A percentile compares a stretch with the other conserved stretches of the same genome.
phyloP scores from a whole-genome alignment of 2,797 vertebrate genomes.

The Hydrophis major region DNA sequence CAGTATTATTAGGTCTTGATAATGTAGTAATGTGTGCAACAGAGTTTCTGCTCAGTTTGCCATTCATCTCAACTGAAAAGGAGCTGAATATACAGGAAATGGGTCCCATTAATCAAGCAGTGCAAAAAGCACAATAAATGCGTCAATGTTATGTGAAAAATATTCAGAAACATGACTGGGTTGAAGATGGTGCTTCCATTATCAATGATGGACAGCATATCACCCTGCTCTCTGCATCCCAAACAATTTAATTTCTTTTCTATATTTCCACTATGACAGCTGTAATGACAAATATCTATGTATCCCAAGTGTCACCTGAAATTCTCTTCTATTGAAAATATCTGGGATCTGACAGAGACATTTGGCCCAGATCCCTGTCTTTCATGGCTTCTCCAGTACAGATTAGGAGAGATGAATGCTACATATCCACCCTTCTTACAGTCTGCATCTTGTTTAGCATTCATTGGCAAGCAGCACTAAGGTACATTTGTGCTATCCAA shows the following conservation, averaged over 20 bases:
- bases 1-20: not conserved
- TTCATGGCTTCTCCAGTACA: not conserved
- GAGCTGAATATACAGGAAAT: not conserved
- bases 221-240: not conserved
- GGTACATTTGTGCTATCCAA: not conserved
- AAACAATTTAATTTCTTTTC: constrained; percentile 20
- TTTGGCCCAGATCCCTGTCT: not conserved
- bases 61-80: constrained; percentile 1
- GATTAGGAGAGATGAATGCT: not conserved
- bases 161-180: rapidly evolving
- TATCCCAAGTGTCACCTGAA: not conserved
- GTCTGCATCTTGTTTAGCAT: not conserved
- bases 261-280: constrained; percentile 6
- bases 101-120: not conserved
- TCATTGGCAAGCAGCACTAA: not conserved
- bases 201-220: constrained; percentile 9
- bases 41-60: not conserved
- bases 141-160: not conserved
- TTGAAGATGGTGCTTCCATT: not conserved
- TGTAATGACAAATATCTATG: constrained; percentile 6
- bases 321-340: not conserved
- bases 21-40: not conserved
- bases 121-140: constrained; percentile 1
- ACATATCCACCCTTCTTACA: not conserved
- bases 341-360: not conserved